These are phyloP conservation scores for Australoheros scitulus DNA, from an alignment of 2,113 vertebrate genomes.

Conservation along the genomic window DNA sequence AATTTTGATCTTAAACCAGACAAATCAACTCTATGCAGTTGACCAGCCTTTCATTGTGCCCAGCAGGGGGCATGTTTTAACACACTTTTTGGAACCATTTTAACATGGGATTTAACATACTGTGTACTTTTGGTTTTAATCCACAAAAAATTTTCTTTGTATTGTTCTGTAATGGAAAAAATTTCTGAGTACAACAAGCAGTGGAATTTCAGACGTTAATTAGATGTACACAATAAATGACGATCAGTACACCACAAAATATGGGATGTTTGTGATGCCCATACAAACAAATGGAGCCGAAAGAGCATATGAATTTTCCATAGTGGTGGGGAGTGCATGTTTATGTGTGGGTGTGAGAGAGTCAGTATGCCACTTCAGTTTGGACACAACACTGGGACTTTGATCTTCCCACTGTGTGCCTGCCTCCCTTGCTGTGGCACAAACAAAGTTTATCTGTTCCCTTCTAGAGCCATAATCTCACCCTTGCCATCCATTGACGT, in stretches of 20 bases:
- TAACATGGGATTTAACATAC: background rate
- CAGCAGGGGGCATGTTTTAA: conserved; percentile 61
- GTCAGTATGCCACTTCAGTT: background rate
- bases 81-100: conserved; percentile 8
- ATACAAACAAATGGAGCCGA: background rate
- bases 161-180: background rate
- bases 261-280: background rate
- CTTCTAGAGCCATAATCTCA: background rate
- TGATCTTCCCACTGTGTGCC: conserved; percentile 27
- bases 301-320: background rate
- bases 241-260: background rate
- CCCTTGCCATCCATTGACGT: background rate
- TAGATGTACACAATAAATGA: background rate
- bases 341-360: conserved; percentile 11
- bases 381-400: conserved; percentile 28
- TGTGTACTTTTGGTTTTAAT: background rate
- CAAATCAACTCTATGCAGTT: background rate
- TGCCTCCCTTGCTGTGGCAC: conserved; percentile 2
- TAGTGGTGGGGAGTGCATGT: background rate
- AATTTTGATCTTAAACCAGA: background rate
- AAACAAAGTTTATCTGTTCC: conserved; percentile 4
- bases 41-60: background rate
- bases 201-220: background rate
- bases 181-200: background rate
- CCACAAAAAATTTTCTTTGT: background rate